phyloP scores from a whole-genome alignment of 2,113 vertebrate genomes.

The Perognathus longimembris region DNA sequence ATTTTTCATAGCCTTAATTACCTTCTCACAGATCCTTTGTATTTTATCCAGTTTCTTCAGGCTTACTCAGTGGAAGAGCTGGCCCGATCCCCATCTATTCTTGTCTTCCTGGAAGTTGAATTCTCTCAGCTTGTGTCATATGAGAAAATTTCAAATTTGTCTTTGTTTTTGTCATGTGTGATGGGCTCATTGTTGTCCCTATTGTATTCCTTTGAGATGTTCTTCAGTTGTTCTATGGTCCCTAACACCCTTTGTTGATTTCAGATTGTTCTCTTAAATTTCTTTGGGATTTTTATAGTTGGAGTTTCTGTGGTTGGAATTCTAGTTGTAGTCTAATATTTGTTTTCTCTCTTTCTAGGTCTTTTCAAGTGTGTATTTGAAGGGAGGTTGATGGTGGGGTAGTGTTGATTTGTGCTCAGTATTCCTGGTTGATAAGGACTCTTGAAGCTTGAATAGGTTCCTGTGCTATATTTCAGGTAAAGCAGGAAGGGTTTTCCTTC shows the following conservation, averaged over 20 bases:
- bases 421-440: not conserved
- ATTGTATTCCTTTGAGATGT: constrained; percentile 26
- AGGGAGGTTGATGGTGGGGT: not conserved
- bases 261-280: constrained; percentile 25
- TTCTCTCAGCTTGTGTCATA: not conserved
- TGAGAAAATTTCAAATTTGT: not conserved
- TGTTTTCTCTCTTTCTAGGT: not conserved
- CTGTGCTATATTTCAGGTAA: not conserved
- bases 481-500: not conserved
- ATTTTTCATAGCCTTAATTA: not conserved
- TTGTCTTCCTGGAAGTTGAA: not conserved
- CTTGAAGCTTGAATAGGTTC: not conserved
- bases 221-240: not conserved
- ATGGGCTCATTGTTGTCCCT: not conserved
- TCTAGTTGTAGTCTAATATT: constrained; percentile 10
- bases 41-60: constrained; percentile 16
- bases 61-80: not conserved
- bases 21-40: not conserved
- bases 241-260: constrained; percentile 9
- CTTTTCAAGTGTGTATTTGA: not conserved
- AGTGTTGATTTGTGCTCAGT: not conserved
- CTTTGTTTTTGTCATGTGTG: not conserved
- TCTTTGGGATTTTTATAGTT: not conserved
- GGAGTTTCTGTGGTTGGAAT: not conserved
- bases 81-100: not conserved